Evolutionary conservation across 2,113 vertebrate species (phyloP), one percentile per base, ranked within the genome.

Genomic region (Cricetomys ansorgei): DNA sequence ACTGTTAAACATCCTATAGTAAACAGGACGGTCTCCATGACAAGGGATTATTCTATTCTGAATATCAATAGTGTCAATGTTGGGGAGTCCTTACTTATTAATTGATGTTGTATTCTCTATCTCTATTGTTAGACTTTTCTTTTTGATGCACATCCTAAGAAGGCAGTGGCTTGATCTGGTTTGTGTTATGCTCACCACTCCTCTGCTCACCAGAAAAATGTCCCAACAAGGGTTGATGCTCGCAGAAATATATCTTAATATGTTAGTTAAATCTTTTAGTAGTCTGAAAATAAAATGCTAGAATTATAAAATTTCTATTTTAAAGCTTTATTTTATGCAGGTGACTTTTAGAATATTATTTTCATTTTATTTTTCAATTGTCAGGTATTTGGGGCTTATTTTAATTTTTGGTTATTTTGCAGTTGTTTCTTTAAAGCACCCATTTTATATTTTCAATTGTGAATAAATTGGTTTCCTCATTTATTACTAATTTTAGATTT

Each of bases 301-400:
- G 16, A 40, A 83, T 87, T 90, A 53, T 89, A 59, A 19, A 69
- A 72, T 95, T 93, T 92, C 23, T 55, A 37, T 80, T 89, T 89
- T 57, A 45, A 83, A 45, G 43, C 83, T 96, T 88, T 79, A 43
- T 75, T 94, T 92, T 37, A 86, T 83, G 29, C 13, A 19, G 34
- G 34, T 65, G 27, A 72, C 72, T 96, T 83, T 62, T 85, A n/a
- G 15, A 79, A 57, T 80, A 25, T 72, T 79, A 21, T 48, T 84
- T 70, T 2, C 77, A 73, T 72, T 89, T 88, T 40, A n/a, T 91
- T 96, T 88, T 89, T 90, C n/a, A 59, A 89, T 89, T 93, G 94
- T 87, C 62, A 72, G 43, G 0, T 50, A 16, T 88, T 17, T 12
- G n/a, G 37, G 37, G 4, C 27, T 87, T 89, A 15, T 21, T 77